Evolutionary conservation across 1,140 invertebrate species (phyloP).

Genomic region (Psilanteris sp.): DNA sequence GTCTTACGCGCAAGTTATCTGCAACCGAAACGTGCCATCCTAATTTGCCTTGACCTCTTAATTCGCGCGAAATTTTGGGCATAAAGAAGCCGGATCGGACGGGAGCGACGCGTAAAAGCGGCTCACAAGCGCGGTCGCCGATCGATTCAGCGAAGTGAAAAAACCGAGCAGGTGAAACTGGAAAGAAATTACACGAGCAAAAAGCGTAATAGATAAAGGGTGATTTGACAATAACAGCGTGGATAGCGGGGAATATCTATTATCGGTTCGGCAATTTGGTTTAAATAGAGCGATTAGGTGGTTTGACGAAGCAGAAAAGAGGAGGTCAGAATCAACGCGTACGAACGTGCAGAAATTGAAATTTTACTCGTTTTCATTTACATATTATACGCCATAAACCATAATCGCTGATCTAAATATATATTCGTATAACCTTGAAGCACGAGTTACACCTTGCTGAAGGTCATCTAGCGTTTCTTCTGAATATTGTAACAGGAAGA

Average conservation of each 20-base stretch:
- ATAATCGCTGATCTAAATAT: too few species aligned
- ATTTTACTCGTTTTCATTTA: too few species aligned
- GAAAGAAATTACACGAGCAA: constrained; percentile 29
- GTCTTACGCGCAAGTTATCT: neutral
- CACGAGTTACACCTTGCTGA: too few species aligned
- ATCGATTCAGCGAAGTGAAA: constrained; percentile 14
- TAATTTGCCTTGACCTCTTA: constrained; percentile 19
- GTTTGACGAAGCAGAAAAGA: neutral
- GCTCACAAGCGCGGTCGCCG: constrained; percentile 1
- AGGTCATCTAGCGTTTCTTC: too few species aligned
- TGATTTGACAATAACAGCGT: constrained; percentile 45
- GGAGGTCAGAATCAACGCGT: neutral
- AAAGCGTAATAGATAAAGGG: constrained; percentile 44
- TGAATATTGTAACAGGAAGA: too few species aligned
- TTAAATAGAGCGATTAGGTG: constrained; percentile 28
- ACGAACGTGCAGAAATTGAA: too few species aligned
- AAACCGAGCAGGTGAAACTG: constrained; percentile 25
- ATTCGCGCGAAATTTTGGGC: constrained; percentile 10
- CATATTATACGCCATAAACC: too few species aligned
- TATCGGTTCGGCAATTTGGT: constrained; percentile 19
- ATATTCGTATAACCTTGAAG: too few species aligned
- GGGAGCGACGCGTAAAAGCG: constrained; percentile 7
- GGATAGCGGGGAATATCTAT: constrained; percentile 1
- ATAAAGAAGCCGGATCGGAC: neutral
- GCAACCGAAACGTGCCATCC: neutral